phyloP scores from a whole-genome alignment of 1,140 invertebrate genomes.

The Geopemphigus sp. region DNA sequence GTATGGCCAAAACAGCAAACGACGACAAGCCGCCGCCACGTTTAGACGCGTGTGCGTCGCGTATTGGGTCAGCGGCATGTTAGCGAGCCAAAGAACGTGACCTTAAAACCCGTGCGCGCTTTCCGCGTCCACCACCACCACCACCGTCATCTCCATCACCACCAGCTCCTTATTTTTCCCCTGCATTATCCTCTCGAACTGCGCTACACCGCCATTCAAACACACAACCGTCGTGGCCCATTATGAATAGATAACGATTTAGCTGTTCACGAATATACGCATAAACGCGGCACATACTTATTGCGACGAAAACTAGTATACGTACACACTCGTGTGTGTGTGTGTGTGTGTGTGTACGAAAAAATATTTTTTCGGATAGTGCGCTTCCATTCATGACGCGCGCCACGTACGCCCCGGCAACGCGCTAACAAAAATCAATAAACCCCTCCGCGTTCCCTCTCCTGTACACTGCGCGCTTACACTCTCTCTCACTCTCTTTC shows the following conservation, averaged over 20 bases:
- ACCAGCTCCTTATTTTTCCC: not conserved
- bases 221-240: no score
- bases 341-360: not conserved
- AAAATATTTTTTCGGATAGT: constrained; percentile 12
- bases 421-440: constrained; percentile 23
- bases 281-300: no score
- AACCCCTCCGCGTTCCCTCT: constrained; percentile 8
- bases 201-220: no score
- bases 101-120: constrained; percentile 4
- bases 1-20: not conserved
- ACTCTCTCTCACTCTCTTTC: not conserved
- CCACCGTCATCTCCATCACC: not conserved
- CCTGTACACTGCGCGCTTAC: not conserved
- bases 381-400: constrained; percentile 22
- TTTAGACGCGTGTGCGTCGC: not conserved
- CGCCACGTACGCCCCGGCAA: not conserved
- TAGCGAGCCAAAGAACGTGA: constrained; percentile 27
- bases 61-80: constrained; percentile 8
- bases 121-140: not conserved
- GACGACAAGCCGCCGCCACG: not conserved
- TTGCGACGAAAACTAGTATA: no score
- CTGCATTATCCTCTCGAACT: no score
- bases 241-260: no score
- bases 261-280: no score
- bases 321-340: no score